These are phyloP conservation scores for Tonatia bakeri DNA, from an alignment of 2,113 vertebrate genomes.

Conservation along the genomic window DNA sequence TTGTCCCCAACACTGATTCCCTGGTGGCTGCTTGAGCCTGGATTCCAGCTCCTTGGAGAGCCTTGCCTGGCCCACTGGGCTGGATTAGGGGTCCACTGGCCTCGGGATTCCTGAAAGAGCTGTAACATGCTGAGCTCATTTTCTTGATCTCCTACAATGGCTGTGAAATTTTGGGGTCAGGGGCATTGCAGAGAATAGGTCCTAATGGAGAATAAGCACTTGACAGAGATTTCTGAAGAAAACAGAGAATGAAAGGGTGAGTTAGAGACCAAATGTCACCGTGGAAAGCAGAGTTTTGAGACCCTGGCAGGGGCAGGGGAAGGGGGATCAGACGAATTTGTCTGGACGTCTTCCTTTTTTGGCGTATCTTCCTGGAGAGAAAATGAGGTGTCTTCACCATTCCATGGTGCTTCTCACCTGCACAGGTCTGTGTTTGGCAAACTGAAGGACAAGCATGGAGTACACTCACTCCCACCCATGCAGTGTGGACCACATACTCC, in stretches of 20 bases:
- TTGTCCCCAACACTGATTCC: not conserved
- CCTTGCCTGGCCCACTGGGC: no score
- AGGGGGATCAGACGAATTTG: not conserved
- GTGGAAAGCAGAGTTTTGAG: not conserved
- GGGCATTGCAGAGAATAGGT: not conserved
- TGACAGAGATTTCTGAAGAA: not conserved
- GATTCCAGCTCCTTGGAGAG: not conserved
- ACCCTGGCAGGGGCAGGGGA: not conserved
- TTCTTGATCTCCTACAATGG: accelerated
- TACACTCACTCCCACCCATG: accelerated
- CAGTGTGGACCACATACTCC: not conserved
- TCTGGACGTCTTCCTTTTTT: not conserved
- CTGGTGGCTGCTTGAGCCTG: not conserved
- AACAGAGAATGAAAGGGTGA: not conserved
- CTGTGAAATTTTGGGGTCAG: not conserved
- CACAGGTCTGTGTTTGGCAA: not conserved
- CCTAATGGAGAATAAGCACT: not conserved
- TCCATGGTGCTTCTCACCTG: not conserved
- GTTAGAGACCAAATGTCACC: not conserved
- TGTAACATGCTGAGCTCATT: accelerated
- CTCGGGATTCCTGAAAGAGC: not conserved
- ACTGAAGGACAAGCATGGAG: accelerated
- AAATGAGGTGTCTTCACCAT: accelerated
- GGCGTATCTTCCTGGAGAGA: not conserved
- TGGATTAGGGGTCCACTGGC: no score